Conservation (phyloP, 1,140 invertebrate species). For the Drosophila pseudoananassae region DNA sequence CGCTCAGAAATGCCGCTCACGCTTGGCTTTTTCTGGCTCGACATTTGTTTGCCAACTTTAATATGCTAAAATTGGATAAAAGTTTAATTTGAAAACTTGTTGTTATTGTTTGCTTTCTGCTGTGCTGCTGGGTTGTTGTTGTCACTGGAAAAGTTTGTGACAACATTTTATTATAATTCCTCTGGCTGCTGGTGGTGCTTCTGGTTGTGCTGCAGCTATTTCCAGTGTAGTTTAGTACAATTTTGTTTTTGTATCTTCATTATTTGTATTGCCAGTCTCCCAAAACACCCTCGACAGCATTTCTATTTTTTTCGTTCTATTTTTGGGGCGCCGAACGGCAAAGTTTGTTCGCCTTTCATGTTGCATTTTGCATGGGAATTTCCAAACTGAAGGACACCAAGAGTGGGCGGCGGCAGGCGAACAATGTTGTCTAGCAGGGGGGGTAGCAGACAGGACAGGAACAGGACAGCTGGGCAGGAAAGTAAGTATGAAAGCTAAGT, state of each 20-base stretch:
- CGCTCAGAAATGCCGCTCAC: conserved; percentile 42
- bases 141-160: conserved; percentile 71
- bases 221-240: conserved; percentile 64
- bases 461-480: conserved; percentile 65
- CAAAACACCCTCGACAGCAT: conserved; percentile 9
- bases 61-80: conserved; percentile 77
- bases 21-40: conserved; percentile 43
- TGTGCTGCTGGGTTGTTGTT: conserved; percentile 23
- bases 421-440: conserved; percentile 57
- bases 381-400: conserved; percentile 37
- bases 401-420: conserved; percentile 20
- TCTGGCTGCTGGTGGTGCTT: conserved; percentile 21
- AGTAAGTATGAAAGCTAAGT: conserved; percentile 74
- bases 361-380: conserved; percentile 73
- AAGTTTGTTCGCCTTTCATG: conserved; percentile 70
- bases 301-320: conserved; percentile 4
- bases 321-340: conserved; percentile 38
- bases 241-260: conserved; percentile 78
- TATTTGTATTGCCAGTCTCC: conserved; percentile 67
- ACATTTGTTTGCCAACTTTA: conserved; percentile 66
- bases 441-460: conserved; percentile 40
- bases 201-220: conserved; percentile 24
- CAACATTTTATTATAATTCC: conserved; percentile 83
- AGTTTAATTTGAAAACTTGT: conserved; percentile 82
- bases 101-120: conserved; percentile 66